These are phyloP conservation scores for Malacoctenus gilli DNA, from an alignment of 2,797 vertebrate species.

Conservation along the genomic window DNA sequence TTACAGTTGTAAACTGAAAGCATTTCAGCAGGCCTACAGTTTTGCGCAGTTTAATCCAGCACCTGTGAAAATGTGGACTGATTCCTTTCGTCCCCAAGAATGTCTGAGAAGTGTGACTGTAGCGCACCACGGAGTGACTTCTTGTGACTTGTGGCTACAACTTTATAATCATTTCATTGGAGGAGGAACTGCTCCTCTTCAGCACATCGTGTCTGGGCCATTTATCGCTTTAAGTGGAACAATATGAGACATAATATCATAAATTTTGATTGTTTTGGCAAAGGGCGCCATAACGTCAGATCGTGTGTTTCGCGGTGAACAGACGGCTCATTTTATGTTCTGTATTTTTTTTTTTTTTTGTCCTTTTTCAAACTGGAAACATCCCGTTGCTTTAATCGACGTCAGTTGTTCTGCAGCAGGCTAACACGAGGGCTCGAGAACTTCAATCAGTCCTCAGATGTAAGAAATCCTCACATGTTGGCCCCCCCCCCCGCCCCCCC, in stretches of 20 bases:
- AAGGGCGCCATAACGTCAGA: slow-evolving; percentile 8
- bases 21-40: no score
- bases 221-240: slow-evolving; percentile 7
- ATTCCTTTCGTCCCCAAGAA: no score
- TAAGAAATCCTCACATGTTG: no score
- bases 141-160: no score
- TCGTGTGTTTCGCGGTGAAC: slow-evolving; percentile 10
- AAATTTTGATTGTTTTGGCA: slow-evolving; percentile 8
- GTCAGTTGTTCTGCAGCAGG: slow-evolving; percentile 1
- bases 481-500: no score
- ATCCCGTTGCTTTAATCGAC: background rate
- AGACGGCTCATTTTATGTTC: slow-evolving; percentile 20
- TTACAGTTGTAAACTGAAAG: no score
- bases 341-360: slow-evolving; percentile 11
- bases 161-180: no score
- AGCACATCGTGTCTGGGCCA: background rate
- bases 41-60: no score
- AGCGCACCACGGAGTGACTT: no score
- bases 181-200: background rate
- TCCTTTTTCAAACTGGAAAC: background rate
- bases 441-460: background rate
- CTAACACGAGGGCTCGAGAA: background rate
- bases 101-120: no score
- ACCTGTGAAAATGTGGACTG: no score
- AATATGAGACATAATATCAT: slow-evolving; percentile 9